Percentiles rank a stretch among this genome's conserved stretches.
Evolutionary conservation across 2,888 invertebrate species (phyloP).

Genomic region (Drosophila leonis): DNA sequence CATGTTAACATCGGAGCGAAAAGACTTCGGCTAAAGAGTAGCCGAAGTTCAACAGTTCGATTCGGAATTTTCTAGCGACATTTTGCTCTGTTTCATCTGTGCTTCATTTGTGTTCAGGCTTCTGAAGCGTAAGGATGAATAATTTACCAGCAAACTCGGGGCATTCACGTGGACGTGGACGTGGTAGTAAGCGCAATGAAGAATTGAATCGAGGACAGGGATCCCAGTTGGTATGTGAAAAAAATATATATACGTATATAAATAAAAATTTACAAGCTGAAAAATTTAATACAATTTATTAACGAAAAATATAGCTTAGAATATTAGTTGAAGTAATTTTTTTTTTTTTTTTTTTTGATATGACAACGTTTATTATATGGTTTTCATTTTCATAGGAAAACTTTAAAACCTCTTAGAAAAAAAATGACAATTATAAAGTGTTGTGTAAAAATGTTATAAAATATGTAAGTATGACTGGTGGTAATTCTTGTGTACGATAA

Average conservation of each 20-base stretch:
- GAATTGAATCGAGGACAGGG: constrained; percentile 4
- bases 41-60: not conserved
- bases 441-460: too few species aligned
- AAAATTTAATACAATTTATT: not conserved
- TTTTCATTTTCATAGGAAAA: too few species aligned
- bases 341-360: too few species aligned
- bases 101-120: not conserved
- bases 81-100: not conserved
- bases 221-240: constrained; percentile 39
- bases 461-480: too few species aligned
- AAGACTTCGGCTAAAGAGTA: not conserved
- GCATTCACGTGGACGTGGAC: constrained; percentile 57
- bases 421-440: too few species aligned
- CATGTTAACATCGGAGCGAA: not conserved
- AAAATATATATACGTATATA: too few species aligned
- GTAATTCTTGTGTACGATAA: not conserved
- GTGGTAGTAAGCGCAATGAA: constrained; percentile 35
- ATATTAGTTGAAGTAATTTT: too few species aligned
- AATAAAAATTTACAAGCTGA: not conserved
- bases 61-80: not conserved
- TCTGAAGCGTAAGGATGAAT: constrained; percentile 30
- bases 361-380: too few species aligned
- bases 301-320: too few species aligned
- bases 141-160: constrained; percentile 40
- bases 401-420: too few species aligned